Conservation (phyloP, 2,888 invertebrate genomes). For the Anthophora plumipes region DNA sequence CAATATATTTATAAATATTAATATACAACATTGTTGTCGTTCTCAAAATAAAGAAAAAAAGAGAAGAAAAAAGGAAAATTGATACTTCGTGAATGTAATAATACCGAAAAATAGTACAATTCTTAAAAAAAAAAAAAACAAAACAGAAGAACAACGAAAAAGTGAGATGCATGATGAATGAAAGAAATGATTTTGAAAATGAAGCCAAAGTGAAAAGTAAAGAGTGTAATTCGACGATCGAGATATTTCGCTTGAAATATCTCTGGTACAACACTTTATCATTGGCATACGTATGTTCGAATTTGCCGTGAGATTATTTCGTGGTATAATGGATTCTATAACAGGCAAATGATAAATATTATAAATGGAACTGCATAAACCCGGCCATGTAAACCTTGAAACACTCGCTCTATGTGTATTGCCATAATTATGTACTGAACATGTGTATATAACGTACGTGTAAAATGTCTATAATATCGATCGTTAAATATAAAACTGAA, state of each 20-base stretch:
- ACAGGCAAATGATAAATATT: too few species aligned
- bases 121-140: background rate
- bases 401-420: slow-evolving; percentile 1
- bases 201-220: background rate
- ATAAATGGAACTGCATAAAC: background rate
- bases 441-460: slow-evolving; percentile 27
- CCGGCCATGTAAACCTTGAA: background rate
- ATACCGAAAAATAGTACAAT: background rate
- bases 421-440: background rate
- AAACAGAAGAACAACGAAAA: background rate
- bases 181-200: background rate
- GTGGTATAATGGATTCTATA: too few species aligned
- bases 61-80: background rate
- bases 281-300: too few species aligned
- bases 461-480: slow-evolving; percentile 58
- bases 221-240: background rate
- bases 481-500: slow-evolving; percentile 78
- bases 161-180: slow-evolving; percentile 7
- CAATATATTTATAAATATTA: background rate
- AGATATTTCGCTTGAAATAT: too few species aligned
- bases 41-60: background rate
- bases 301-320: too few species aligned
- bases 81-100: background rate
- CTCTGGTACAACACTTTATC: too few species aligned
- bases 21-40: too few species aligned